Evolutionary conservation across 1,140 invertebrate species (phyloP).

Genomic region (Bilobella aurantiaca): DNA sequence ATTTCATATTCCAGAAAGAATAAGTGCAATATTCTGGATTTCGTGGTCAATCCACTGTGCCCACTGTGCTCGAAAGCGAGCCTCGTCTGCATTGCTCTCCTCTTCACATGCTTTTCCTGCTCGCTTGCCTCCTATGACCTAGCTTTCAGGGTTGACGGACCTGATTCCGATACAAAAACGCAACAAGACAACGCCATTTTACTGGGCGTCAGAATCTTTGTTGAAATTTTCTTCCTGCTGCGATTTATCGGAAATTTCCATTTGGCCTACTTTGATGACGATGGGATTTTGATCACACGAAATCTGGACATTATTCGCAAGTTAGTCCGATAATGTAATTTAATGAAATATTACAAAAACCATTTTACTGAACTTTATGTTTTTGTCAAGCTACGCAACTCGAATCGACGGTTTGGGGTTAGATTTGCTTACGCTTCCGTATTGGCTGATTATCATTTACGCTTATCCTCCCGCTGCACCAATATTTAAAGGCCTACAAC

Average conservation of each 20-base stretch:
- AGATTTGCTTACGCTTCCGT: slow-evolving; percentile 25
- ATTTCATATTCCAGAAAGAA: slow-evolving; percentile 16
- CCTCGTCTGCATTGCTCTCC: slow-evolving; percentile 17
- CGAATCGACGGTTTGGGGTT: slow-evolving; percentile 22
- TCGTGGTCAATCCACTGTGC: slow-evolving; percentile 24
- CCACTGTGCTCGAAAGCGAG: not conserved
- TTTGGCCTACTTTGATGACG: slow-evolving; percentile 24
- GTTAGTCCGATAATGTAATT: not conserved
- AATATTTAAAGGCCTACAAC: slow-evolving; percentile 16
- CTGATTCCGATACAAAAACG: not conserved
- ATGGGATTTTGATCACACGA: slow-evolving; percentile 8
- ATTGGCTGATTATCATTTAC: not conserved
- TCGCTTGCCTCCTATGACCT: slow-evolving; percentile 22
- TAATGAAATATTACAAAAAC: not conserved
- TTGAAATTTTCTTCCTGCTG: slow-evolving; percentile 25
- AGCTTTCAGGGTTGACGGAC: slow-evolving; percentile 13
- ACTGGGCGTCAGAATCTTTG: not conserved
- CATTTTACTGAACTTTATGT: not conserved
- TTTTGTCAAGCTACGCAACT: slow-evolving; percentile 9
- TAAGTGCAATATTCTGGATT: slow-evolving; percentile 18
- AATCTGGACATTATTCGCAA: not conserved
- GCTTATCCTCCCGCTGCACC: not conserved
- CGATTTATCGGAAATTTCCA: slow-evolving; percentile 30
- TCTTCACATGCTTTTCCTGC: slow-evolving; percentile 25
- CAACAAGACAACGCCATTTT: not conserved